Evolutionary conservation across 2,797 vertebrate species (phyloP), one percentile per base, ranked within the genome.

Genomic region (Melanotaenia pygmaea): DNA sequence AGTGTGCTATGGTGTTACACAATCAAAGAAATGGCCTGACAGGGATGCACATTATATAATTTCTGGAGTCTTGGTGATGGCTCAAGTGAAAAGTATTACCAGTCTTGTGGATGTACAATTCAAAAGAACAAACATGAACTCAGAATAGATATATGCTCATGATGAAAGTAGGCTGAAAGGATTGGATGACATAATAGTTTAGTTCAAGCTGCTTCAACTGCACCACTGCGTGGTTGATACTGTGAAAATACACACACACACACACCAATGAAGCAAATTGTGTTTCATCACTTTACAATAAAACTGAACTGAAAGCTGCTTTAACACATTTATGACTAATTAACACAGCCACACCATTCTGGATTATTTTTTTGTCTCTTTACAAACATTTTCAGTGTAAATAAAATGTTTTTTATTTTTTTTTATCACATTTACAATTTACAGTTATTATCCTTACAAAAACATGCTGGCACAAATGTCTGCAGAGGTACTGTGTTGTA

Each of bases 1-100:
- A 87, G 38, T 12, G 56, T 56, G 59, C 43, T 24, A 34, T 54
- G 64, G 76, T 76, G 77, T 92, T 91, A 86, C 76, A 86, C 88
- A 90, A 92, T 82, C 70, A 73, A 70, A 51, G 65, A 4, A 74
- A 73, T 67, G 68, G 71, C 69, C 84, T 80, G 70, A 79, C 61
- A 45, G 65, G 70, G 74, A 64, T 70, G 70, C 59, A 64, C 40
- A 85, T 93, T 91, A 90, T 85, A 63, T 89, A 91, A 93, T 57
- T 16, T 51, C 20, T 62, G 26, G 26, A 30, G 37, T 20, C 54
- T 57, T 51, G 38, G 13, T 65, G 61, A 38, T 59, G 40, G 65
- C 56, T 61, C 24, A 40, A 28, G 50, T 69, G 50, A 59, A 32
- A 8, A 53, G 58, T 53, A 12, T 24, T 10, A n/a, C 2, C 16